These are phyloP conservation scores for Anguilla japonica DNA, from an alignment of 2,113 vertebrate species.

Conservation along the genomic window DNA sequence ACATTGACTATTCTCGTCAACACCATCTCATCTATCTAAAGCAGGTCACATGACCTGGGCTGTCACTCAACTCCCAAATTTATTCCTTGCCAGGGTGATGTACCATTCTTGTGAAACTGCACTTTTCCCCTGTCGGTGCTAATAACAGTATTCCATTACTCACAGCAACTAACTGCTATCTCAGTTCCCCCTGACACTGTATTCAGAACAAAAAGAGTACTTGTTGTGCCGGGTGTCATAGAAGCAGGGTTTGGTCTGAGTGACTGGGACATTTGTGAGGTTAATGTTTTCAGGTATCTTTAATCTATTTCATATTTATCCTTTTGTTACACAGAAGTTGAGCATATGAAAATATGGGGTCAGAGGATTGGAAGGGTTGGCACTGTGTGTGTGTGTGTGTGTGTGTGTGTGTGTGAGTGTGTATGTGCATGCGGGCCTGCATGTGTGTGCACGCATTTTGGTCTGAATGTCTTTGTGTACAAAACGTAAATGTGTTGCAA, in stretches of 20 bases:
- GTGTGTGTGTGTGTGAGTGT: not conserved
- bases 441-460: not conserved
- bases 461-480: no score
- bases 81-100: not conserved
- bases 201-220: not conserved
- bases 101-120: not conserved
- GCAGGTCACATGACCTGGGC: constrained; percentile 22
- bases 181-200: not conserved
- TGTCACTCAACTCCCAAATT: constrained; percentile 8
- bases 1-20: constrained; percentile 14
- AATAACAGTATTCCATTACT: constrained; percentile 12
- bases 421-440: not conserved
- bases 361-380: not conserved
- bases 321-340: not conserved
- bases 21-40: constrained; percentile 24
- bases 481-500: no score
- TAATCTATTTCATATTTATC: not conserved
- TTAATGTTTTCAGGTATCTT: not conserved
- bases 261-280: not conserved
- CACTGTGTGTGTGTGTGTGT: not conserved
- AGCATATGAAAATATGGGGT: not conserved
- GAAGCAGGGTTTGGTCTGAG: not conserved
- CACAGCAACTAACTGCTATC: not conserved
- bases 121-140: not conserved
- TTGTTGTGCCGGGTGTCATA: not conserved